Percentiles rank a stretch among this genome's conserved stretches.
phyloP scores from a whole-genome alignment of 2,888 invertebrate genomes.

The Drosophila siamana region DNA sequence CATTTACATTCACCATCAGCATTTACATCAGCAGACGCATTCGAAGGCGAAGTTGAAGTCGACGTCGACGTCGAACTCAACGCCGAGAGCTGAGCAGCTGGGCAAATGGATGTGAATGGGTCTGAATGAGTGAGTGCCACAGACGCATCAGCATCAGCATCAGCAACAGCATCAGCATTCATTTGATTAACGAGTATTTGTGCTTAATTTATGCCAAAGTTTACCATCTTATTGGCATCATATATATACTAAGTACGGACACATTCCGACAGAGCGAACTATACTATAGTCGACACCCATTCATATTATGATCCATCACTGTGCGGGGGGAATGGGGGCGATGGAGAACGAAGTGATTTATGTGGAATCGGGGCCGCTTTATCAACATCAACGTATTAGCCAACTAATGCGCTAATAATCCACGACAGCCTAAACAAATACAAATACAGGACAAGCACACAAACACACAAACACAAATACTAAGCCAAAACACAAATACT shows the following conservation, averaged over 20 bases:
- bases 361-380: slow-evolving; percentile 45
- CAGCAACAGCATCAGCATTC: slow-evolving; percentile 65
- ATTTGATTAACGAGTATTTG: slow-evolving; percentile 80
- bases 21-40: slow-evolving; percentile 12
- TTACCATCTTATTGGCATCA: slow-evolving; percentile 55
- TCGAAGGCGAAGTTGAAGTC: background rate
- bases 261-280: background rate
- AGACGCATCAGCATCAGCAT: slow-evolving; percentile 59
- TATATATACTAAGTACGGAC: slow-evolving; percentile 2
- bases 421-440: slow-evolving; percentile 74
- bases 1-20: slow-evolving; percentile 61
- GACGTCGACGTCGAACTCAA: background rate
- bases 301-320: slow-evolving; percentile 69
- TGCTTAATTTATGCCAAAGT: slow-evolving; percentile 74
- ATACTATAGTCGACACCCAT: slow-evolving; percentile 18
- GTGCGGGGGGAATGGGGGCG: slow-evolving; percentile 36
- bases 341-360: slow-evolving; percentile 68
- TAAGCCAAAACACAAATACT: background rate
- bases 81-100: slow-evolving; percentile 31
- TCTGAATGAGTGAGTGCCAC: slow-evolving; percentile 38
- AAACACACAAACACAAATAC: slow-evolving; percentile 4
- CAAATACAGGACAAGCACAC: slow-evolving; percentile 35
- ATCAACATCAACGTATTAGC: slow-evolving; percentile 67
- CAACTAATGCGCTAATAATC: slow-evolving; percentile 79
- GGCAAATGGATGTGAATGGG: slow-evolving; percentile 50